Conservation (phyloP, 2,113 vertebrate species). For the Protomyctophum bolini region DNA sequence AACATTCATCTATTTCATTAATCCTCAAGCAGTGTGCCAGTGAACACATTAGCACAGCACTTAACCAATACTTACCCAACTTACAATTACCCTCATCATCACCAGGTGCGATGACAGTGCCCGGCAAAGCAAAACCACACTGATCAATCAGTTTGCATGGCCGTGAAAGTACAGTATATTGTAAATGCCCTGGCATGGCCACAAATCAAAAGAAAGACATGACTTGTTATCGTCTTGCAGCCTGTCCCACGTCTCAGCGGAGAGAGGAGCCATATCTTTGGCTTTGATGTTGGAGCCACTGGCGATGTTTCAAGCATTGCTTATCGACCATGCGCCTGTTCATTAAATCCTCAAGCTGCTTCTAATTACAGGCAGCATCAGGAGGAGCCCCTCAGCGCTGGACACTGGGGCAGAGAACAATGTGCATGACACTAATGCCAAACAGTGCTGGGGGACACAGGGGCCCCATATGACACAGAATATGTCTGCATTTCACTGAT, state of each 20-base stretch:
- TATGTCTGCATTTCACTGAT: conserved; percentile 21
- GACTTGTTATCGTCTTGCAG: conserved; percentile 83
- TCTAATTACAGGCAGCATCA: conserved; percentile 71
- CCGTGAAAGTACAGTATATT: conserved; percentile 73
- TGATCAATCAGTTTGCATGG: conserved; percentile 45
- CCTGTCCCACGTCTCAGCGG: conserved; percentile 71
- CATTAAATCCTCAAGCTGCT: conserved; percentile 76
- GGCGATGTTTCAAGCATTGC: conserved; percentile 72
- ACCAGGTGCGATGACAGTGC: conserved; percentile 33
- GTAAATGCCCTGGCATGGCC: conserved; percentile 70
- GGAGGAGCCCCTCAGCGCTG: conserved; percentile 42
- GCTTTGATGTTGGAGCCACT: conserved; percentile 85
- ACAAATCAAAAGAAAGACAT: conserved; percentile 83
- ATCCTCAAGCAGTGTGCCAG: conserved; percentile 35
- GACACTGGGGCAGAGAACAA: conserved; percentile 61
- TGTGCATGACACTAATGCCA: conserved; percentile 58
- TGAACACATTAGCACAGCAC: conserved; percentile 28
- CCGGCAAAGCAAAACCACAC: conserved; percentile 54
- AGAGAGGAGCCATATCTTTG: conserved; percentile 75
- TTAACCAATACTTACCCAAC: conserved; percentile 21
- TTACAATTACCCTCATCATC: conserved; percentile 41
- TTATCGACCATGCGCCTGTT: conserved; percentile 68
- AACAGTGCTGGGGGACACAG: conserved; percentile 24
- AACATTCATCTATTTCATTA: conserved; percentile 53
- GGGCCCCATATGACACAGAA: conserved; percentile 1